Percentiles rank a stretch among this genome's conserved stretches.
Evolutionary conservation across 2,888 invertebrate species (phyloP).

Genomic region (Melinopterus prodromus): DNA sequence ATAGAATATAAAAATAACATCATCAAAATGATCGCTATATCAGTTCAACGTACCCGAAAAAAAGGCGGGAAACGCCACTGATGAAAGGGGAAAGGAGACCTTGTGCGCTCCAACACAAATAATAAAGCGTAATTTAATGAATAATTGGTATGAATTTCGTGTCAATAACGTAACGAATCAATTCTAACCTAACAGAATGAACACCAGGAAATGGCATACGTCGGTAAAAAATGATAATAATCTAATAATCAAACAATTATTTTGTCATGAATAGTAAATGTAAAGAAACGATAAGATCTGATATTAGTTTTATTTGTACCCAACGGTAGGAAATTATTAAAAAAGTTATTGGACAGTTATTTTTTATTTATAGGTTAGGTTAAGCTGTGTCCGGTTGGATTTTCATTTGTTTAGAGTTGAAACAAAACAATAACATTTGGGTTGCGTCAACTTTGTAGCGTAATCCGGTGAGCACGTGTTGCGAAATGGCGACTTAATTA

Average conservation of each 20-base stretch:
- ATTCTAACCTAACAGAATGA: background rate
- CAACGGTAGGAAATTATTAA: background rate
- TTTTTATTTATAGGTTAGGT: background rate
- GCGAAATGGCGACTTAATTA: background rate
- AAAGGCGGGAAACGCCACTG: conserved; percentile 4
- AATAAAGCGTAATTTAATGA: background rate
- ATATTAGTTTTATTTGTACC: background rate
- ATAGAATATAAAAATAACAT: no score
- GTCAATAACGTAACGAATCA: background rate
- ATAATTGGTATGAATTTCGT: background rate
- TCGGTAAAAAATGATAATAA: background rate
- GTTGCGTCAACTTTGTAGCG: background rate
- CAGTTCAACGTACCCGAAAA: background rate
- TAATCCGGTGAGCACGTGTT: background rate
- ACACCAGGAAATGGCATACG: background rate
- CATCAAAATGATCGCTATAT: no score
- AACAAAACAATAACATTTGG: background rate
- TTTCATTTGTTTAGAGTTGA: background rate
- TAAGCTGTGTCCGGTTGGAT: background rate
- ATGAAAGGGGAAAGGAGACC: background rate
- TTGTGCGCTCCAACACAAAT: background rate
- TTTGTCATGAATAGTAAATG: background rate
- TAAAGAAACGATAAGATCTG: background rate
- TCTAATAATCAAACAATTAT: background rate
- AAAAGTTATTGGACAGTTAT: background rate